Evolutionary conservation across 2,797 vertebrate genomes (phyloP).

Genomic region (Sternarchorhynchus goeldii): DNA sequence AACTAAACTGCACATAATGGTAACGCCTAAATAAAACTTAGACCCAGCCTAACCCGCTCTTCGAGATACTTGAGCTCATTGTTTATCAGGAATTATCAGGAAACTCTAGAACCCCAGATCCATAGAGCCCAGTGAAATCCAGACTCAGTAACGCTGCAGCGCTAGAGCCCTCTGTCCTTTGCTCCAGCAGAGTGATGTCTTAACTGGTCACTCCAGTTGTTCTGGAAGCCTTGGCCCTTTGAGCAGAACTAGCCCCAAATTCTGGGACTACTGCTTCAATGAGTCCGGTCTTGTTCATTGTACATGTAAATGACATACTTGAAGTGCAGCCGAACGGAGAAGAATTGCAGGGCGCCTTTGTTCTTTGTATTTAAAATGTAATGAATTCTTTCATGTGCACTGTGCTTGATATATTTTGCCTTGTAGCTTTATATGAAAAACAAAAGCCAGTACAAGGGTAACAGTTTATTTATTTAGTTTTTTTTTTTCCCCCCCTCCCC

Average conservation of each 20-base stretch:
- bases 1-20: conserved; percentile 39
- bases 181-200: neutral
- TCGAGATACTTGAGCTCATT: neutral
- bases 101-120: conserved; percentile 25
- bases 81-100: conserved; percentile 8
- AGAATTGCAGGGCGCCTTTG: conserved; percentile 45
- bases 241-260: neutral
- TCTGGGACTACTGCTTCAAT: neutral
- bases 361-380: conserved; percentile 36
- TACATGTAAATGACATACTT: conserved; percentile 30
- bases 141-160: neutral
- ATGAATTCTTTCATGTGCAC: conserved; percentile 35
- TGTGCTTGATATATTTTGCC: conserved; percentile 42
- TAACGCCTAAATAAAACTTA: conserved; percentile 25
- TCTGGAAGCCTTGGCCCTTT: neutral
- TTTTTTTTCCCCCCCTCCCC: no score
- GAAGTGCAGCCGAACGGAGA: conserved; percentile 36
- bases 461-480: conserved; percentile 28
- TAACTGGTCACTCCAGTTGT: neutral
- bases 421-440: conserved; percentile 17
- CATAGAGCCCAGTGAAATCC: neutral
- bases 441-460: conserved; percentile 31
- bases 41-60: conserved; percentile 7
- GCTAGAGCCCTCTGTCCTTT: conserved; percentile 11
- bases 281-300: neutral